Base-by-base conservation (phyloP, 2,888 invertebrate genomes). In the Ophonus ardosiacus region DNA sequence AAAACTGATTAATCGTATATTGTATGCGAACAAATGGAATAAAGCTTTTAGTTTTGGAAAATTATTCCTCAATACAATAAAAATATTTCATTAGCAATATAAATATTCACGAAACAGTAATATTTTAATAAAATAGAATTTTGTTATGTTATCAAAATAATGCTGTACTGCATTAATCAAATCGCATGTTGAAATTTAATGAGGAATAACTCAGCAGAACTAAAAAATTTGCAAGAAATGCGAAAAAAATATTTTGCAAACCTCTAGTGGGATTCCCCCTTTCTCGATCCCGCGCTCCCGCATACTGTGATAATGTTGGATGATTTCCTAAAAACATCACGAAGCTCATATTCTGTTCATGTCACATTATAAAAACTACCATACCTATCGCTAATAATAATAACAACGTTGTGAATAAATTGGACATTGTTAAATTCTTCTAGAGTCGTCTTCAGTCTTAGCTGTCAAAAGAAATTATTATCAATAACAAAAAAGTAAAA, bases 231-330 rank as follows among this genome's bases (percentile, higher is more conserved):
- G 43, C 43, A 51, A 51, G 43, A 8, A 51, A 24, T 21, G 56
- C 8, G 7, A 43, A 18, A 51, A 18, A 43, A 7, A 56, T 24
- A 57, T 6, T 4, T 68, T 56, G n/a, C 87, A 86, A 88, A 90
- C 90, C 90, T 90, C 89, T 89, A 61, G 88, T 86, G 10, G 89
- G 89, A 86, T 88, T 88, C 80, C 89, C 89, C 76, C 88, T 84
- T 84, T 88, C 86, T 85, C 89, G 84, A 68, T 89, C 89, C 85
- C 88, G 87, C 17, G 87, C 86, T 86, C 89, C 88, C 85, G 80
- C 85, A 85, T 80, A 85, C 40, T 85, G 85, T 80, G 85, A 79
- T 56, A 61, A 31, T 17, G 57, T 71, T 4, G 43, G 59, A 31
- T 78, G 17, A 21, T 84, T 38, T 59, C 85, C 85, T 85, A 40